Base-by-base conservation (phyloP, 2,888 invertebrate genomes). In the Ormyrus thymus region DNA sequence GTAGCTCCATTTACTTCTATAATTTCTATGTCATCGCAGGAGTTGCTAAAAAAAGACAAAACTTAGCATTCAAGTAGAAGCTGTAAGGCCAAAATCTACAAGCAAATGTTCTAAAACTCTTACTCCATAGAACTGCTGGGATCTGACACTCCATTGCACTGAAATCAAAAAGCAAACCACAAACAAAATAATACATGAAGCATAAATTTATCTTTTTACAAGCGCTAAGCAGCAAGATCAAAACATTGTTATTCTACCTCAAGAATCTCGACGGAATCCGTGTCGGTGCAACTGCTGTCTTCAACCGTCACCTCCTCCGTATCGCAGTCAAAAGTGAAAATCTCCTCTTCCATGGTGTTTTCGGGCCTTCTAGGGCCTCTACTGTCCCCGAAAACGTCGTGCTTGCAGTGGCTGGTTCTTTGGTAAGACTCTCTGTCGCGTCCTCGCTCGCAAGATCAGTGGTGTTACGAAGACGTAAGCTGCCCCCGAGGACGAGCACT, bases 1-100 rank as follows among this genome's bases (percentile, higher is more conserved):
- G 92, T 94, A 84, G 92, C 92, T 84, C 95, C 95, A 11, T 93
- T 93, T 81, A 95, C 90, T 83, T 93, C 93, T 62, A 95, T 91
- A 4, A 93, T 93, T 89, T 95, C 95, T 78, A 94, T 91, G 84
- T 93, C 93, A 80, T 93, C 94, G 46, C 86, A 79, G 71, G 13
- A n/a, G 43, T 13, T 51, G 3, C 51, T 51, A 29, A 45, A 11
- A 29, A 68, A 45, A 43, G 6, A 43, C 7, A 29, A 29, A 29
- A 29, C 29, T 29, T 10, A 65, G 7, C 10, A 11, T 1, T 29
- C 29, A 46, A 62, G 46, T 46, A 6, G 3, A 46, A 51, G 43
- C 8, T 8, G 48, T n/a, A 29, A 51, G 6, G 8, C 11, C 6
- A 29, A 58, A n/a, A 11, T 64, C 15, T 64, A 50, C 8, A 64